A percentile compares a stretch with the other conserved stretches of the same genome.
These are phyloP conservation scores for Trididemnum clinides DNA, from an alignment of 23 tunicate genomes.

Conservation along the genomic window DNA sequence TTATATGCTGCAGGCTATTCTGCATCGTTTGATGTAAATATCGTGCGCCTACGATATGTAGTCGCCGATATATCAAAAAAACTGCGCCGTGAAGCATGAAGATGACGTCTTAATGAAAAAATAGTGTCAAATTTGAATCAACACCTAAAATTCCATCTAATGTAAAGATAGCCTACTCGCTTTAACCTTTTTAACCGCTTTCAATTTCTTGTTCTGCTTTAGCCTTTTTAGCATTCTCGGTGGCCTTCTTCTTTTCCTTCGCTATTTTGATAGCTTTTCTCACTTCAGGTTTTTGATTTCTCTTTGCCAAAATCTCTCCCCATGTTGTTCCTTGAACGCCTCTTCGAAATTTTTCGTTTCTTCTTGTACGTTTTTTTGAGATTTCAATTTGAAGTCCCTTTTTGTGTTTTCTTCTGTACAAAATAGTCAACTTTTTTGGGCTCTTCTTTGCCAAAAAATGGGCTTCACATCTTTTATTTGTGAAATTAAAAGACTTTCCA, in stretches of 20 bases:
- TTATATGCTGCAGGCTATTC: too few species aligned
- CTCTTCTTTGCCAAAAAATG: conserved; percentile 82
- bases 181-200: too few species aligned
- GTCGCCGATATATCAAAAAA: too few species aligned
- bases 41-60: too few species aligned
- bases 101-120: too few species aligned
- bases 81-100: too few species aligned
- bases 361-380: conserved; percentile 78
- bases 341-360: conserved; percentile 59
- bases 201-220: conserved; percentile 2
- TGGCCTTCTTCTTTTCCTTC: conserved; percentile 78
- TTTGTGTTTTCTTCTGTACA: conserved; percentile 94
- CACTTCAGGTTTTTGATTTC: conserved; percentile 95
- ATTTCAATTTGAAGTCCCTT: conserved; percentile 92
- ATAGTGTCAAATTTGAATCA: too few species aligned
- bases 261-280: conserved; percentile 91
- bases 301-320: conserved; percentile 91
- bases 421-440: conserved; percentile 90
- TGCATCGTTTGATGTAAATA: too few species aligned
- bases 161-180: too few species aligned
- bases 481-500: conserved; percentile 71
- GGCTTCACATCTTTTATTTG: conserved; percentile 69
- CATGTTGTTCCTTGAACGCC: conserved; percentile 91
- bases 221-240: conserved; percentile 71
- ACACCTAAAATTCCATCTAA: too few species aligned